Evolutionary conservation across 2,797 vertebrate genomes (phyloP), one percentile per base, ranked within the genome.

Genomic region (Danio aesculapii): DNA sequence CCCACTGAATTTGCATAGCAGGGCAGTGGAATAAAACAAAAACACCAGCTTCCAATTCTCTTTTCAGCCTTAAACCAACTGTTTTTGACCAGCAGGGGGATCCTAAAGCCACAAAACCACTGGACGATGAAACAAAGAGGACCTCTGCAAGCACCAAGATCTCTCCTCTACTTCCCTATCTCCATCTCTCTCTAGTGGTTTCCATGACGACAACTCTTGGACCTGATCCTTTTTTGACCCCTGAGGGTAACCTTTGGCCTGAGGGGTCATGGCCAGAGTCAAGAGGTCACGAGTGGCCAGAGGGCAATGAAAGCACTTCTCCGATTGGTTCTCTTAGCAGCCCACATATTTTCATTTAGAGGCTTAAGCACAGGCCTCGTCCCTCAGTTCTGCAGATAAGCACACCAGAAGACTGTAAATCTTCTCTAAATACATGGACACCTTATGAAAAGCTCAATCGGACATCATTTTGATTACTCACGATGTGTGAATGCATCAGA

Each of bases 211-310:
- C 86, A 67, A 87, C 88, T 89, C 90, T 86, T 88, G 81, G 88
- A 83, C 84, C 88, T 90, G 91, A 91, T 91, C 91, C 73, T 70
- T 84, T 30, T 66, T 83, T 91, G 93, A 92, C 92, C 91, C 80
- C 88, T 83, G 80, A 85, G 85, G 75, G 81, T 90, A 90, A 94
- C 91, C 93, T 92, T 73, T 93, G 92, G 93, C 92, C 91, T 91
- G 89, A 89, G 88, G 58, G 92, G 92, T 92, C 92, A 92, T 76
- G 87, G 91, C 92, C 91, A 91, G 92, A 87, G 92, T 89, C 90
- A 87, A 88, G 81, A 92, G 92, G 93, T 94, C 91, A 94, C 89
- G n/a, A 72, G 89, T 94, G 92, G 87, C 93, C 89, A 58, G 87
- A 92, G 92, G 94, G 91, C 88, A 90, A 89, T 87, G 82, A 90